A percentile compares a stretch with the other conserved stretches of the same genome.
Conservation (phyloP, 30 jellyfish, hydroid and myxozoan genomes). For the Sanderia malayensis region DNA sequence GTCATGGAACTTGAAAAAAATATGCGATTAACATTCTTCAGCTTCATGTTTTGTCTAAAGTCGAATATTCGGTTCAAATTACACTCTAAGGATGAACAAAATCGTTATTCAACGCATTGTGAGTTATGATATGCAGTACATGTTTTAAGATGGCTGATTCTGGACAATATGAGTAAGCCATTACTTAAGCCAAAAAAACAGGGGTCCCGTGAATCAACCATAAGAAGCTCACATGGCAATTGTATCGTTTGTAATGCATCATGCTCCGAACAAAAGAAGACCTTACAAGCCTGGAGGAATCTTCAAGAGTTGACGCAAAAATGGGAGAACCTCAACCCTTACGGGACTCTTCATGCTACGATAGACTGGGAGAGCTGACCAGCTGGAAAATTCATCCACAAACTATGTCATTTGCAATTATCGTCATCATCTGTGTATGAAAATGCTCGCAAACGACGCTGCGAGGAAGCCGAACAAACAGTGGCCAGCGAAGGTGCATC, state of each 20-base stretch:
- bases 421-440: not conserved
- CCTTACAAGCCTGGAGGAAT: not conserved
- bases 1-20: not conserved
- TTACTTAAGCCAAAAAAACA: not conserved
- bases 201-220: conserved; percentile 2
- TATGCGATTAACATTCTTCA: not conserved
- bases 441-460: not conserved
- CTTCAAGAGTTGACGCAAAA: not conserved
- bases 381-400: not conserved
- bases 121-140: not conserved
- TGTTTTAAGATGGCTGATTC: not conserved
- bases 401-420: not conserved
- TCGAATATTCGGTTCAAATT: not conserved
- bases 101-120: not conserved
- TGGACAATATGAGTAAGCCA: not conserved
- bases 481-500: not conserved
- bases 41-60: not conserved
- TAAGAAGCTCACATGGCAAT: not conserved
- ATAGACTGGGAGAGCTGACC: not conserved
- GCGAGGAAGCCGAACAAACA: not conserved
- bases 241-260: not conserved
- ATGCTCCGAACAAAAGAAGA: conserved; percentile 1
- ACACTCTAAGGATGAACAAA: not conserved
- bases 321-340: not conserved
- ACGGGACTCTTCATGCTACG: not conserved